Percentiles rank a stretch among this genome's conserved stretches.
phyloP scores from a whole-genome alignment of 2,888 invertebrate species.

The Mimumesa dahlbomi region DNA sequence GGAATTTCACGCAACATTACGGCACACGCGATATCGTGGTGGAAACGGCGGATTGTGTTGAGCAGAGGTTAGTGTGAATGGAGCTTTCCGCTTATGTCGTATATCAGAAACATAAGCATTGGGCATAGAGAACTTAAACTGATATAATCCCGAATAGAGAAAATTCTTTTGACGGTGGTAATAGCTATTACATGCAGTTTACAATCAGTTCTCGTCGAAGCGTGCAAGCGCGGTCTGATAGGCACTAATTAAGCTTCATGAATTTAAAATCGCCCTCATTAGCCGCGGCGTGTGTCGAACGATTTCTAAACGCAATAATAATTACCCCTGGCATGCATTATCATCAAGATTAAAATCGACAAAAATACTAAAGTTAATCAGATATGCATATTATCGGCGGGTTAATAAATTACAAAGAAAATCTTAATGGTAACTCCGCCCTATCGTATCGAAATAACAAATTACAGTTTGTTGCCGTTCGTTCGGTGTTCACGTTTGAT shows the following conservation, averaged over 20 bases:
- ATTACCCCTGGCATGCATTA: conserved; percentile 24
- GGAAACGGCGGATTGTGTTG: conserved; percentile 24
- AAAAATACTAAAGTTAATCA: too few species aligned
- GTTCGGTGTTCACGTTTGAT: conserved; percentile 11
- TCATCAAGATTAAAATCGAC: not conserved
- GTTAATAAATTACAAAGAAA: conserved; percentile 21
- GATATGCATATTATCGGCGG: not conserved
- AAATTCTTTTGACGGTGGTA: conserved; percentile 32
- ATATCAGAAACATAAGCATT: conserved; percentile 40
- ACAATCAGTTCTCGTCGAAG: conserved; percentile 34
- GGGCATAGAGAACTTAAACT: conserved; percentile 29
- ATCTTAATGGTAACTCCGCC: too few species aligned
- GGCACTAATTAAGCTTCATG: conserved; percentile 50
- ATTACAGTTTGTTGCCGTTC: conserved; percentile 27
- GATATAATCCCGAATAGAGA: conserved; percentile 44
- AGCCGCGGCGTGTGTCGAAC: conserved; percentile 39
- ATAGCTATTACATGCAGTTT: conserved; percentile 35
- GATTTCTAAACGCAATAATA: conserved; percentile 32
- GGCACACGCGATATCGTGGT: conserved; percentile 4
- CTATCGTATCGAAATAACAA: conserved; percentile 25
- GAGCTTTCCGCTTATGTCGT: conserved; percentile 29
- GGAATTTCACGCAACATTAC: conserved; percentile 11
- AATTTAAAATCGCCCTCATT: conserved; percentile 46
- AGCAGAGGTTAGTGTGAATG: conserved; percentile 18
- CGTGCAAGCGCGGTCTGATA: conserved; percentile 15